Conservation (phyloP, 1,140 invertebrate genomes). For the Lamellibrachia luymesi region DNA sequence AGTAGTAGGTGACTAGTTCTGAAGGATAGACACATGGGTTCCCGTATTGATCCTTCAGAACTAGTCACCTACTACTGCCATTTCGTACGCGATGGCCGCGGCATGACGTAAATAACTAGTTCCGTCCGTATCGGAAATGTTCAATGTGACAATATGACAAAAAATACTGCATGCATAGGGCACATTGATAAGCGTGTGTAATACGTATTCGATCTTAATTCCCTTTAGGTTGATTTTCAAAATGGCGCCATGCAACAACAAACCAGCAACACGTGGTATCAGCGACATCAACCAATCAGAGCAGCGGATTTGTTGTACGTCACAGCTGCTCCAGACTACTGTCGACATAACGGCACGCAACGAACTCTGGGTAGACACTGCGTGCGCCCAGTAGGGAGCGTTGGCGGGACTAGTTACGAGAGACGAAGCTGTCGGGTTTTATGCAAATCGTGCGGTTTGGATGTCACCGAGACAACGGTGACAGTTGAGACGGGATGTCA, state of each 20-base stretch:
- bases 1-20: no score
- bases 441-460: constrained; percentile 10
- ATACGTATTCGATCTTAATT: neutral
- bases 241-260: constrained; percentile 35
- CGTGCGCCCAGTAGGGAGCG: constrained; percentile 23
- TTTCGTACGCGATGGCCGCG: no score
- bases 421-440: constrained; percentile 9
- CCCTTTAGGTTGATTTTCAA: constrained; percentile 30
- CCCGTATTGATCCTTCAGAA: no score
- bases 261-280: constrained; percentile 29
- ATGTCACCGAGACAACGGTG: constrained; percentile 48
- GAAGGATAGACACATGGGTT: no score
- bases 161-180: no score
- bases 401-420: neutral
- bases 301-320: constrained; percentile 75
- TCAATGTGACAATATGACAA: no score
- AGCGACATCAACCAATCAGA: constrained; percentile 24
- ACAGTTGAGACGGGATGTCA: constrained; percentile 76
- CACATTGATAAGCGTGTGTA: no score
- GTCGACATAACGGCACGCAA: constrained; percentile 65
- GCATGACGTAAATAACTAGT: no score
- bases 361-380: constrained; percentile 66
- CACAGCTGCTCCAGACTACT: constrained; percentile 86
- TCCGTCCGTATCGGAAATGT: no score
- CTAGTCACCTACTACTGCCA: no score